phyloP scores from a whole-genome alignment of 2,888 invertebrate genomes.

The Chaitophorus viminalis region DNA sequence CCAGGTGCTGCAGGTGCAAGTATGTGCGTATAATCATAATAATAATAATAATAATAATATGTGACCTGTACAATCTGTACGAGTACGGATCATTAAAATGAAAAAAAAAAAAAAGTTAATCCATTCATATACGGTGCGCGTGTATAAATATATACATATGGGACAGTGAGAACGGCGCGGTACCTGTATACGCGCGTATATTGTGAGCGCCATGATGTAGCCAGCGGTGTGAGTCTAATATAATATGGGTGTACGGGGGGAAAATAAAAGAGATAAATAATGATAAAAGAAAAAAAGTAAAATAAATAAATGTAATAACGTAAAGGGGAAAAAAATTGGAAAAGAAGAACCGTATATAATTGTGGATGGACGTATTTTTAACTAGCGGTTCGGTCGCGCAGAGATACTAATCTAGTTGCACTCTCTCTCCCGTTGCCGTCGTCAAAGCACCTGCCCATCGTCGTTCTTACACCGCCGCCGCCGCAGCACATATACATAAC shows the following conservation, averaged over 20 bases:
- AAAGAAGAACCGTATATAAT: slow-evolving; percentile 26
- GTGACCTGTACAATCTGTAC: neutral
- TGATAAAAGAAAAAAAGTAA: slow-evolving; percentile 28
- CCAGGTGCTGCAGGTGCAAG: slow-evolving; percentile 29
- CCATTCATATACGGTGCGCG: neutral
- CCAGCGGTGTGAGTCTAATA: slow-evolving; percentile 24
- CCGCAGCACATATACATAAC: no score
- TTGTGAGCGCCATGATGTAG: slow-evolving; percentile 6
- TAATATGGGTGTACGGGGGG: slow-evolving; percentile 6
- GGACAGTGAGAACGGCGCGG: slow-evolving; percentile 17
- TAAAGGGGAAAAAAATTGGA: slow-evolving; percentile 7
- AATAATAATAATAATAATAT: neutral
- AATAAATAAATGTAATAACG: no score
- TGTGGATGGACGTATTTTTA: slow-evolving; percentile 52
- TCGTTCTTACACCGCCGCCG: slow-evolving; percentile 3
- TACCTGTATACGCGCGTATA: neutral
- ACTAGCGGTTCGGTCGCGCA: slow-evolving; percentile 45
- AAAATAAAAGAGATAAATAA: slow-evolving; percentile 47
- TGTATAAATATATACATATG: neutral
- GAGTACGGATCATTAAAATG: slow-evolving; percentile 48
- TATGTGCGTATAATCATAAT: neutral
- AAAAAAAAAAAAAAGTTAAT: slow-evolving; percentile 46
- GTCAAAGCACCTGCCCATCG: neutral
- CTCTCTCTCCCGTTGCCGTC: slow-evolving; percentile 12
- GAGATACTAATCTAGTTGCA: slow-evolving; percentile 60